Base-by-base conservation (phyloP, 1,140 invertebrate species). In the Drosophila kurseongensis region DNA sequence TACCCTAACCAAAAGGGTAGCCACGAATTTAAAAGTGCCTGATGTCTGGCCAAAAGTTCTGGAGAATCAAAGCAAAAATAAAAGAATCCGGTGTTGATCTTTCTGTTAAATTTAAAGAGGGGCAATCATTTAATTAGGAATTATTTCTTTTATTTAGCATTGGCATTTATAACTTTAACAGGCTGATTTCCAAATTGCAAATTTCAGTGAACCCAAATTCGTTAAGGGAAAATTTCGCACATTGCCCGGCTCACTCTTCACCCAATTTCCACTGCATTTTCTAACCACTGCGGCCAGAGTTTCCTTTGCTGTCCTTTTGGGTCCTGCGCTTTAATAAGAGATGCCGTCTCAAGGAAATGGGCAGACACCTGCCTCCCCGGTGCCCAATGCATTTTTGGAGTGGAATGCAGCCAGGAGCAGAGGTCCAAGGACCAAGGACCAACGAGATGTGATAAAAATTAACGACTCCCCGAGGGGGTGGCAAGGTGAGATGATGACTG, bases 381-480 rank as follows among this genome's bases (percentile, higher is more conserved):
- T 32, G 52, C 50, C 42, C 58, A 60, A 60, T 81, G 78, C 78
- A 81, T 69, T 47, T 81, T 54, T 47, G 44, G 44, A 35, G 14
- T 6, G 44, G 38, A 71, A 71, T 71, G 68, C 68, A 71, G 68
- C n/a, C 45, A 16, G 18, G 16, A 61, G 9, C 12, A 38, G 27
- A 35, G 35, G 23, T 16, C 23, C 16, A 5, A 23, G 23, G 12
- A 29, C 35, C 51, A 9, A 23, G 9, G 32, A 45, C 47, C 62
- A 38, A 52, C 63, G 72, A 65, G 48, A 55, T 48, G 80, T 73
- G 80, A 80, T 84, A 80, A 84, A 84, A 84, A 58, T 77, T 68
- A 84, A 84, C 81, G 80, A 84, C 72, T 71, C 72, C 80, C 62
- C 66, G 45, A 58, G 75, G 78, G 16, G 72, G 61, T 71, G 60